phyloP scores from a whole-genome alignment of 2,888 invertebrate species.

The Barypeithes pellucidus region DNA sequence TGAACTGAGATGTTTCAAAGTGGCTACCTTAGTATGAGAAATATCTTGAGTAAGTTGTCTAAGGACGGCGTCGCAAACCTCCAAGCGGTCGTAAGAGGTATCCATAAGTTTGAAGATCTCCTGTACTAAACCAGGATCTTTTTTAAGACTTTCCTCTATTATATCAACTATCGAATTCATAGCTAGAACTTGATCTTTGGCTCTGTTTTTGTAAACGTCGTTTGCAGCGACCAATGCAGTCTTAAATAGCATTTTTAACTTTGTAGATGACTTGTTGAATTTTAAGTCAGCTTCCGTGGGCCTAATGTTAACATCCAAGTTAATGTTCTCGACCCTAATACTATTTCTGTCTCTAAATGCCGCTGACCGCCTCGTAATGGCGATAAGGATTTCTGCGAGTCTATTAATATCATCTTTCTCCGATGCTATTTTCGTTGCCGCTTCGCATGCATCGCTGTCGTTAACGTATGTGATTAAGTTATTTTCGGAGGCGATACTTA shows the following conservation, averaged over 20 bases:
- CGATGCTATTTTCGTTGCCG: conserved; percentile 64
- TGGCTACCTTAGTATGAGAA: conserved; percentile 77
- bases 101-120: conserved; percentile 67
- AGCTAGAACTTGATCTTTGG: conserved; percentile 69
- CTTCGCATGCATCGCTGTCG: conserved; percentile 65
- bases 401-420: conserved; percentile 66
- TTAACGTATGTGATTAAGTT: conserved; percentile 67
- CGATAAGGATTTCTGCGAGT: conserved; percentile 68
- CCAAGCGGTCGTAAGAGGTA: conserved; percentile 66
- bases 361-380: conserved; percentile 66
- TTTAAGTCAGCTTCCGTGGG: conserved; percentile 64
- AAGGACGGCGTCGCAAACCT: conserved; percentile 66
- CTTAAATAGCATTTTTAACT: conserved; percentile 67
- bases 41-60: conserved; percentile 71
- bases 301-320: conserved; percentile 61
- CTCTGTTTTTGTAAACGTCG: conserved; percentile 68
- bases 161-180: conserved; percentile 66
- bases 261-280: conserved; percentile 63
- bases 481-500: conserved; percentile 64
- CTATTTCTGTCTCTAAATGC: conserved; percentile 68
- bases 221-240: conserved; percentile 68
- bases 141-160: conserved; percentile 63
- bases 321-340: conserved; percentile 67
- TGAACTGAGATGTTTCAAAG: conserved; percentile 69
- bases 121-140: conserved; percentile 61